Conservation (phyloP, 2,797 vertebrate genomes). For the Anomalospiza imberbis region DNA sequence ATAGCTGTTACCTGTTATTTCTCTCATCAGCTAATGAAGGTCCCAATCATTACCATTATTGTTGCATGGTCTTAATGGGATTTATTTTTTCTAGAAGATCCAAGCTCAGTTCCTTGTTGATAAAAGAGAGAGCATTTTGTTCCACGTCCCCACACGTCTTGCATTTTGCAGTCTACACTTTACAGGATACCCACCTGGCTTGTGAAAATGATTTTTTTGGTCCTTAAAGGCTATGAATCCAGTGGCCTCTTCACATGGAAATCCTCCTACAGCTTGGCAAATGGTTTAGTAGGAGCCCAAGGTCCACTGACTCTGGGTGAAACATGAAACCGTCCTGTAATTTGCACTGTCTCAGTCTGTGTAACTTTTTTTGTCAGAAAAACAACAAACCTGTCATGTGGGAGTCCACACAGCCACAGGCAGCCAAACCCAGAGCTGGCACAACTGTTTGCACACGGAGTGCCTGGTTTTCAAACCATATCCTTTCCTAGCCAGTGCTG, state of each 20-base stretch:
- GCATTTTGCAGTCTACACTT: not conserved
- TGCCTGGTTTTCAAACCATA: not conserved
- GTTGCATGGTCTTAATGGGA: not conserved
- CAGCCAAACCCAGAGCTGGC: not conserved
- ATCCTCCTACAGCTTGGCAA: not conserved
- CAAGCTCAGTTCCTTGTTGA: not conserved
- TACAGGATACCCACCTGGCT: not conserved
- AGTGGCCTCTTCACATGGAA: not conserved
- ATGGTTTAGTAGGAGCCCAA: not conserved
- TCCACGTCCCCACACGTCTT: not conserved
- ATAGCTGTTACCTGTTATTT: not conserved
- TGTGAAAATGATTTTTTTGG: not conserved
- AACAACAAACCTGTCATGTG: not conserved
- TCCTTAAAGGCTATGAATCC: not conserved
- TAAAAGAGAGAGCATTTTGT: not conserved
- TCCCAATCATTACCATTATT: not conserved
- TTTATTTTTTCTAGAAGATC: not conserved
- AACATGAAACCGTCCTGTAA: not conserved
- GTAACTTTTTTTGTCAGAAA: not conserved
- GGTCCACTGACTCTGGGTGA: not conserved
- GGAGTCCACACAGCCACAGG: not conserved
- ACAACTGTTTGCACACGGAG: accelerated
- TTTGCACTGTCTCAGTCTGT: not conserved
- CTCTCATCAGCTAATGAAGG: not conserved
- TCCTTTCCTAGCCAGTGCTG: not conserved